Evolutionary conservation across 2,113 vertebrate species (phyloP), one percentile per base, ranked within the genome.

Genomic region (Numenius arquata): DNA sequence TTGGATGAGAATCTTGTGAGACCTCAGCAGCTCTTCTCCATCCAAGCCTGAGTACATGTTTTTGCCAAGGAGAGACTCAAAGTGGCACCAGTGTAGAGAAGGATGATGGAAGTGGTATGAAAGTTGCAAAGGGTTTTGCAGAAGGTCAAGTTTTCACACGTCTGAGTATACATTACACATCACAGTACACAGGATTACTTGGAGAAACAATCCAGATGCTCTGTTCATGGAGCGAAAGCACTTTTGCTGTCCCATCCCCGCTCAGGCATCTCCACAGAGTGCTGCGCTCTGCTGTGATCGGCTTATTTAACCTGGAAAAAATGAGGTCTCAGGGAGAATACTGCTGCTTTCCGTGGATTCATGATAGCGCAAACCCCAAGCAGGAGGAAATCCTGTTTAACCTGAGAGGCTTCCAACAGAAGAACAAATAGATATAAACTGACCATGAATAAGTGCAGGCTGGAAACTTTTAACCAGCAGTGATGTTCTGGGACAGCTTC

Each of bases 211-310:
- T 43, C 52, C 32, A 61, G 52, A 34, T 63, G 38, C 14, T 67
- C 6, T 72, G 6, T 62, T 66, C 30, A 25, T 1, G 7, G 34
- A 62, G 2, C 20, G n/a, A n/a, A 90, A 58, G 25, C 38, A 14
- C 18, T 86, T 89, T 72, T 79, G 15, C 50, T 79, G 19, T 75
- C 32, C 32, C 34, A 56, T 23, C 23, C n/a, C 30, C 47, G 2
- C 17, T 65, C 41, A 36, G n/a, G 21, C 25, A 29, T 79, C 40
- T 56, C 34, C 47, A 2, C 29, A 22, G 53, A 65, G 20, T 29
- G 12, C 13, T 47, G 25, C 2, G 0, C 41, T 83, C 8, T 76
- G 29, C 32, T 41, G 52, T 9, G 23, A 6, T 58, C 0, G 1
- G 27, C 26, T 86, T 65, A 50, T 50, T 79, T 73, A 40, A 79